A percentile compares a stretch with the other conserved stretches of the same genome.
phyloP scores from a whole-genome alignment of 2,888 invertebrate genomes.

The Pollenia angustigena region DNA sequence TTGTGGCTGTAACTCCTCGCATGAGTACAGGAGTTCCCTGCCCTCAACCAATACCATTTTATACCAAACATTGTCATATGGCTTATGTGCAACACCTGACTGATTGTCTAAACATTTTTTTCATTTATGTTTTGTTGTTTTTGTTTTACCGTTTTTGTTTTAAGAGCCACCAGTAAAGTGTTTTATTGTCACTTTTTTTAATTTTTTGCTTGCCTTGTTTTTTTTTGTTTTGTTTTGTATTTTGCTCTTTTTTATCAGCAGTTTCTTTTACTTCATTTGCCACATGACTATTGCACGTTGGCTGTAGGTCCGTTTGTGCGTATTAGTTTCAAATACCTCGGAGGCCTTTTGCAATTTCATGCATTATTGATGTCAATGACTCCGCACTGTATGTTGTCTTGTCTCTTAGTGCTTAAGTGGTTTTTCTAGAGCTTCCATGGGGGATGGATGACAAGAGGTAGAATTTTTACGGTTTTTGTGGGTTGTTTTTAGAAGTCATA shows the following conservation, averaged over 20 bases:
- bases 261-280: conserved; percentile 49
- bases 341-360: conserved; percentile 75
- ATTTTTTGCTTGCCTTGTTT: conserved; percentile 11
- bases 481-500: conserved; percentile 51
- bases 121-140: conserved; percentile 26
- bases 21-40: not conserved
- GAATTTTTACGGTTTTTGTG: conserved; percentile 46
- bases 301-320: conserved; percentile 51
- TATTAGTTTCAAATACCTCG: conserved; percentile 67
- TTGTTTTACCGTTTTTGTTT: conserved; percentile 46
- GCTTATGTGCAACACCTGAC: conserved; percentile 70
- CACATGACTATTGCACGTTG: conserved; percentile 23
- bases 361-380: conserved; percentile 75
- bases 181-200: conserved; percentile 69
- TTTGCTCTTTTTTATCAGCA: conserved; percentile 53
- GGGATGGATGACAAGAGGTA: conserved; percentile 40
- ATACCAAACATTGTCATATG: conserved; percentile 51
- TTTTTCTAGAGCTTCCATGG: conserved; percentile 36
- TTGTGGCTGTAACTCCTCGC: not conserved
- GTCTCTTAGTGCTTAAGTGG: conserved; percentile 61
- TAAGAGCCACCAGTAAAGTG: conserved; percentile 70
- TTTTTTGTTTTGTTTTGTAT: conserved; percentile 40
- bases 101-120: conserved; percentile 60
- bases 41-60: not conserved
- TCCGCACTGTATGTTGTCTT: conserved; percentile 43